phyloP scores from a whole-genome alignment of 2,113 vertebrate species.

The Mesitornis unicolor region DNA sequence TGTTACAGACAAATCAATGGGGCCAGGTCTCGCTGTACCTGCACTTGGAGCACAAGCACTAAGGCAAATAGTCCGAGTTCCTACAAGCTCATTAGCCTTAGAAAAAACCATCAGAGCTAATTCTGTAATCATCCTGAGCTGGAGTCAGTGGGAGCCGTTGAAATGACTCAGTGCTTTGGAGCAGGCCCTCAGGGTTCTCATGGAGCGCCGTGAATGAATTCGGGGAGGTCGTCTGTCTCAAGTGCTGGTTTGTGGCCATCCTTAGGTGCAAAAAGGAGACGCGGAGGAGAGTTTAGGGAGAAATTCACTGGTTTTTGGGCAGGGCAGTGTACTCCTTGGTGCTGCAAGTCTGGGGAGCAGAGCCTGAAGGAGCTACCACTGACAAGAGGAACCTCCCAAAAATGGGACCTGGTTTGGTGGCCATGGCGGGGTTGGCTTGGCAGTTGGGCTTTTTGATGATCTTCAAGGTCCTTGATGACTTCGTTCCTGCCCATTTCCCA shows the following conservation, averaged over 20 bases:
- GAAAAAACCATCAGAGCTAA: background rate
- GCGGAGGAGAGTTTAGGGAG: no score
- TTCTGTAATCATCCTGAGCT: background rate
- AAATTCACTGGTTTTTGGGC: background rate
- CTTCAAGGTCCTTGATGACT: no score
- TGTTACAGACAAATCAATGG: background rate
- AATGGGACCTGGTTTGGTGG: no score
- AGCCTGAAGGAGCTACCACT: no score
- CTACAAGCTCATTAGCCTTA: background rate
- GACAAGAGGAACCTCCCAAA: no score
- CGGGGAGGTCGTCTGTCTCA: background rate
- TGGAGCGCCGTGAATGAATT: background rate
- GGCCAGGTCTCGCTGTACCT: background rate
- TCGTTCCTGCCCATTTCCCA: no score
- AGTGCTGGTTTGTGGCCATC: accelerated
- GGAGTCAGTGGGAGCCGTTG: background rate
- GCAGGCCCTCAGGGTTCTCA: background rate
- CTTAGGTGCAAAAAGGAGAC: background rate
- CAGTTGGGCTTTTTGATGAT: no score
- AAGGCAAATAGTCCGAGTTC: background rate
- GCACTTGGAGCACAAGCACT: background rate
- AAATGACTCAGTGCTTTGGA: background rate
- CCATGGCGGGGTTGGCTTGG: no score
- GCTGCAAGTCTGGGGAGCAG: no score
- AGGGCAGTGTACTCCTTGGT: no score